phyloP scores from a whole-genome alignment of 1,140 invertebrate genomes.

The Magallana gigas region DNA sequence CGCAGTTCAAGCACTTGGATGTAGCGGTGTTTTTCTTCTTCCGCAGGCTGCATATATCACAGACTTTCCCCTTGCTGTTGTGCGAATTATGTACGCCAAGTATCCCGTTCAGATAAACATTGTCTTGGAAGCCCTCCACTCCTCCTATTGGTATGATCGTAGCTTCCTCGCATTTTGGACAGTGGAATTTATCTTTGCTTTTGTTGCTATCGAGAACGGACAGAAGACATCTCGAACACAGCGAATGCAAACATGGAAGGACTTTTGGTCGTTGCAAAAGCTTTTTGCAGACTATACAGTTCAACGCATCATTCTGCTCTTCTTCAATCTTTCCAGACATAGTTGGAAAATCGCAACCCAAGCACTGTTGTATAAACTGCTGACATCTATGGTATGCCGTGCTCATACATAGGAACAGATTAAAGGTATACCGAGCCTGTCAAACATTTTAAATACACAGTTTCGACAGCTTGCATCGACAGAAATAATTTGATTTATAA shows the following conservation, averaged over 20 bases:
- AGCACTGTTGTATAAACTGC: background rate
- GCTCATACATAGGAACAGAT: background rate
- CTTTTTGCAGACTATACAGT: constrained; percentile 44
- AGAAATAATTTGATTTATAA: background rate
- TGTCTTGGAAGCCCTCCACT: constrained; percentile 36
- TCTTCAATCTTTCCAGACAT: constrained; percentile 22
- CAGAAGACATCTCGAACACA: constrained; percentile 41
- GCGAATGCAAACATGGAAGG: constrained; percentile 48
- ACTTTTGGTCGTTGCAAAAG: constrained; percentile 36
- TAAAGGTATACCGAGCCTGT: background rate
- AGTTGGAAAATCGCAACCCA: background rate
- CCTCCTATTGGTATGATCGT: constrained; percentile 7
- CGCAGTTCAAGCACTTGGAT: constrained; percentile 49
- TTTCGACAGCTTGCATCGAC: background rate
- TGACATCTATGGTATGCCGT: background rate
- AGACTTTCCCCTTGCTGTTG: constrained; percentile 30
- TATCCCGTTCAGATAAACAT: constrained; percentile 42
- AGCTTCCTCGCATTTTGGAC: constrained; percentile 41
- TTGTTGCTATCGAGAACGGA: constrained; percentile 47
- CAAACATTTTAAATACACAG: background rate
- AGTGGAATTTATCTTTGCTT: constrained; percentile 35
- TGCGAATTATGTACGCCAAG: constrained; percentile 37
- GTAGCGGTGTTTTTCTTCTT: constrained; percentile 39
- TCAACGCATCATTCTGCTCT: background rate
- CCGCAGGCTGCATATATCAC: constrained; percentile 42